These are phyloP conservation scores for Lytechinus pictus DNA, from an alignment of 35 echinoderm and acorn worm species.

Conservation along the genomic window DNA sequence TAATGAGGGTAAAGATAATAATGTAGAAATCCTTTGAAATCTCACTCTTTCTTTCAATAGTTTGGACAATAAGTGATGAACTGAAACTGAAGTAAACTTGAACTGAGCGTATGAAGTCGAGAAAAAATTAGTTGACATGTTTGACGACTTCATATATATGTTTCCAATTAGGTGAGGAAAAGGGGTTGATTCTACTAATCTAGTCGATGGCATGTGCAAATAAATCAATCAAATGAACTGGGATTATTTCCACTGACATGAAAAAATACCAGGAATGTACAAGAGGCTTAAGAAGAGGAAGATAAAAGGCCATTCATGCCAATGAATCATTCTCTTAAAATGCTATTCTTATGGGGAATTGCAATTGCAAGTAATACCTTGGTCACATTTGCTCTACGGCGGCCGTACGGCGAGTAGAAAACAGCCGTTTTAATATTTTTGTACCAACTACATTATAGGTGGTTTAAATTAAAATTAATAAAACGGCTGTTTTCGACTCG, in stretches of 20 bases:
- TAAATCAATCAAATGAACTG: neutral
- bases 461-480: too few relatives aligned
- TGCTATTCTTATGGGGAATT: too few relatives aligned
- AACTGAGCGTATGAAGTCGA: neutral
- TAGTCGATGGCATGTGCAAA: constrained; percentile 1
- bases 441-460: too few relatives aligned
- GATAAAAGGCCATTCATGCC: neutral
- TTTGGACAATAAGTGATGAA: too few relatives aligned
- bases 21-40: neutral
- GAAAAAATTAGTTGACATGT: neutral
- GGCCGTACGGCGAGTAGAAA: too few relatives aligned
- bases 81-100: neutral
- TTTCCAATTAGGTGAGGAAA: neutral
- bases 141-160: neutral
- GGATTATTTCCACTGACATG: neutral
- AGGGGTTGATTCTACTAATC: neutral
- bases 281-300: neutral
- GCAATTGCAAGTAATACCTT: too few relatives aligned
- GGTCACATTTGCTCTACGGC: too few relatives aligned
- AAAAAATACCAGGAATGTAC: neutral
- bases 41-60: neutral
- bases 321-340: neutral
- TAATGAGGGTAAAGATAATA: too few relatives aligned
- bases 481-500: too few relatives aligned
- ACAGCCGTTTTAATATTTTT: too few relatives aligned